Percentiles rank a stretch among this genome's conserved stretches.
Evolutionary conservation across 2,113 vertebrate genomes (phyloP).

Genomic region (Pipa parva): DNA sequence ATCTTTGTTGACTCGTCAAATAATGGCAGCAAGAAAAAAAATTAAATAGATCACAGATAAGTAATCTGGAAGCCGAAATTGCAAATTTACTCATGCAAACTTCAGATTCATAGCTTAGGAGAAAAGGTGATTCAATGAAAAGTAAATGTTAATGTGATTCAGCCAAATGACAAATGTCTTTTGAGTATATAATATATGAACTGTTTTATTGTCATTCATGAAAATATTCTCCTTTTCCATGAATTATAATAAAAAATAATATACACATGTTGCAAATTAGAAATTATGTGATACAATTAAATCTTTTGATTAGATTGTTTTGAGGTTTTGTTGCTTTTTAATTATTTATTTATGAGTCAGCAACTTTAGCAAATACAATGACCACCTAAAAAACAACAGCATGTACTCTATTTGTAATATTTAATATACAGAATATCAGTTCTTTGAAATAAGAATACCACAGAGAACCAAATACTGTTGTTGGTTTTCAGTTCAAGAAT

Average conservation of each 20-base stretch:
- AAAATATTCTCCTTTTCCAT: constrained; percentile 13
- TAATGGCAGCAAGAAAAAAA: constrained; percentile 30
- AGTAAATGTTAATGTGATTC: constrained; percentile 41
- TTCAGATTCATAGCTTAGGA: constrained; percentile 23
- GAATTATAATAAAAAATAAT: constrained; percentile 25
- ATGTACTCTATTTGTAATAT: too few relatives aligned
- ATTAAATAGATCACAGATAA: constrained; percentile 40
- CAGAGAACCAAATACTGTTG: background rate
- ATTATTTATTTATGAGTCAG: too few relatives aligned
- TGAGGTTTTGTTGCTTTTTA: too few relatives aligned
- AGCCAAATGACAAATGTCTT: constrained; percentile 31
- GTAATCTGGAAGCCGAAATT: constrained; percentile 25
- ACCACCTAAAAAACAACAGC: too few relatives aligned
- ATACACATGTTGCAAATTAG: background rate
- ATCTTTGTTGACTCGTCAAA: constrained; percentile 38
- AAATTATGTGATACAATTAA: background rate
- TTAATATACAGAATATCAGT: background rate
- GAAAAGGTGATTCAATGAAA: constrained; percentile 34
- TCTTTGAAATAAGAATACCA: background rate
- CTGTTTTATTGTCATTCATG: constrained; percentile 23
- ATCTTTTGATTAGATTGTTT: too few relatives aligned
- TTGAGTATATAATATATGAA: constrained; percentile 4
- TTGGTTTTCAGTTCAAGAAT: too few relatives aligned
- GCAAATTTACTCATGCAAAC: constrained; percentile 32
- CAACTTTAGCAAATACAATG: too few relatives aligned